phyloP scores from a whole-genome alignment of 2,888 invertebrate genomes.

The Hypomecis punctinalis region DNA sequence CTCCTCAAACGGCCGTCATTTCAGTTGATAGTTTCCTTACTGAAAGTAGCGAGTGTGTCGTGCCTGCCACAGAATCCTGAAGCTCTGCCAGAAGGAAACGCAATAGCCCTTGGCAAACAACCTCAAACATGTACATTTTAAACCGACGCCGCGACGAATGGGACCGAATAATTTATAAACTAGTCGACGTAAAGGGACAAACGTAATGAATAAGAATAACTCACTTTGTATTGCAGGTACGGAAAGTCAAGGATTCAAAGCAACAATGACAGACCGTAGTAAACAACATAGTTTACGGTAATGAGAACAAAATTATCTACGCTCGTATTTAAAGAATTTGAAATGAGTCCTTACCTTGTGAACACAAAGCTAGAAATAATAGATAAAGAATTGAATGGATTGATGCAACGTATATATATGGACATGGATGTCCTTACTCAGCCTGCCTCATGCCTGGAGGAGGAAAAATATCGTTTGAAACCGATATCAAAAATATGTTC shows the following conservation, averaged over 20 bases:
- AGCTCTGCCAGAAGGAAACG: slow-evolving; percentile 59
- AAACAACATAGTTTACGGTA: slow-evolving; percentile 7
- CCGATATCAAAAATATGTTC: slow-evolving; percentile 25
- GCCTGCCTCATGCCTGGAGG: slow-evolving; percentile 4
- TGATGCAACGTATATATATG: neutral
- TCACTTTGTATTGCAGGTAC: slow-evolving; percentile 12
- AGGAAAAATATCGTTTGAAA: slow-evolving; percentile 12
- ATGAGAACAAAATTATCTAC: slow-evolving; percentile 11
- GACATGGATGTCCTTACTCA: neutral
- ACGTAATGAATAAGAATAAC: slow-evolving; percentile 40
- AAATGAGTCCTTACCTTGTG: slow-evolving; percentile 9
- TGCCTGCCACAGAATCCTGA: slow-evolving; percentile 51
- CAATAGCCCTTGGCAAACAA: slow-evolving; percentile 62
- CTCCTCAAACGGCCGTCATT: neutral
- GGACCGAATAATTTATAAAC: slow-evolving; percentile 51
- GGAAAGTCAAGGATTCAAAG: slow-evolving; percentile 16
- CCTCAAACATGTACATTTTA: slow-evolving; percentile 51
- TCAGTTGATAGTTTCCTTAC: slow-evolving; percentile 1
- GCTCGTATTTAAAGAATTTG: slow-evolving; percentile 1
- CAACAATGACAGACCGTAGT: slow-evolving; percentile 14
- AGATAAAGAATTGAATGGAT: slow-evolving; percentile 5
- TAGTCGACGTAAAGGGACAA: slow-evolving; percentile 39
- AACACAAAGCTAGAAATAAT: slow-evolving; percentile 3
- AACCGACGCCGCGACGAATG: slow-evolving; percentile 41
- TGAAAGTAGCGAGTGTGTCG: slow-evolving; percentile 6